These are phyloP conservation scores for Sminthurinus signatus DNA, from an alignment of 1,140 invertebrate genomes.

Conservation along the genomic window DNA sequence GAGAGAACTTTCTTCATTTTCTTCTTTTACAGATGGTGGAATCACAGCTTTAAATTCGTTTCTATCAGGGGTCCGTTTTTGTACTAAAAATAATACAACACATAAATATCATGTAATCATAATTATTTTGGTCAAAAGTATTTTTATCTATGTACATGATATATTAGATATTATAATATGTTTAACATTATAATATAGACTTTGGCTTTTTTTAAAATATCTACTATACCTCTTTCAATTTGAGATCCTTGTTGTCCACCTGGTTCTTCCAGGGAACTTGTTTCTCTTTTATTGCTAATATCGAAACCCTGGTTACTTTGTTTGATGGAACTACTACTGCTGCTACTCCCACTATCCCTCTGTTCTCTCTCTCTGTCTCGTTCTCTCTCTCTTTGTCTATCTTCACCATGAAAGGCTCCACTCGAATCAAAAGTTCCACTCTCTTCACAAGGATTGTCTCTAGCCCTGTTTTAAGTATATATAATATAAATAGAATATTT, in stretches of 20 bases:
- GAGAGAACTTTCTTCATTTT: conserved; percentile 25
- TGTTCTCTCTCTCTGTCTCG: too few species aligned
- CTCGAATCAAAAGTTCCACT: conserved; percentile 78
- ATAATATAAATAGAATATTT: background rate
- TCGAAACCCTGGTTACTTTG: background rate
- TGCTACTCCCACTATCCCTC: conserved; percentile 48
- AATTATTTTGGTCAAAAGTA: too few species aligned
- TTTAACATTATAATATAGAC: too few species aligned
- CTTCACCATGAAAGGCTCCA: conserved; percentile 68
- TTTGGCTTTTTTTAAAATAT: too few species aligned
- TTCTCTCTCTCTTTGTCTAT: too few species aligned
- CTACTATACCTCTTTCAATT: conserved; percentile 34
- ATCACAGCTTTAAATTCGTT: conserved; percentile 33
- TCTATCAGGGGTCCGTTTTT: conserved; percentile 38
- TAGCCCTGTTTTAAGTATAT: conserved; percentile 55
- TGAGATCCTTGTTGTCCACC: conserved; percentile 41
- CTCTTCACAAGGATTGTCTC: conserved; percentile 64
- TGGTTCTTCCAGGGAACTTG: too few species aligned
- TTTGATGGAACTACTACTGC: background rate
- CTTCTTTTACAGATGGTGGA: conserved; percentile 31
- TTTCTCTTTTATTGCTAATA: conserved; percentile 2
- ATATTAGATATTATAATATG: too few species aligned
- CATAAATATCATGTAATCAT: too few species aligned
- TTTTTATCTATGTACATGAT: too few species aligned
- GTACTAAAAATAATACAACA: too few species aligned